phyloP scores from a whole-genome alignment of 2,888 invertebrate genomes.

The Urechis unicinctus region DNA sequence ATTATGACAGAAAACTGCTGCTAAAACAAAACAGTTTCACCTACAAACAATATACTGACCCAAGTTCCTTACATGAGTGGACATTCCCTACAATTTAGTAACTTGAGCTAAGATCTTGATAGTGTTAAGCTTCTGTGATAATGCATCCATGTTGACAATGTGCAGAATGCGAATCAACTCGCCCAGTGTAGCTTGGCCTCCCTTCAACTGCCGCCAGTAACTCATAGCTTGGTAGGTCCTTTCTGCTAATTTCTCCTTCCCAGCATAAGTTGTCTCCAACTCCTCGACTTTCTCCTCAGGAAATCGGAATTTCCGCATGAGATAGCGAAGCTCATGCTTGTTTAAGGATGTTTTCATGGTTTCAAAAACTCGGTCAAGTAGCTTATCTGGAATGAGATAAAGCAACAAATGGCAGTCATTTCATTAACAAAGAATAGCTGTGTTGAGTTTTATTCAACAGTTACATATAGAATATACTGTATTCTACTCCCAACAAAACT shows the following conservation, averaged over 20 bases:
- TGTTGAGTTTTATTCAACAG: too few species aligned
- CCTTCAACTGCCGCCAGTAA: conserved; percentile 35
- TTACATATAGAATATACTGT: too few species aligned
- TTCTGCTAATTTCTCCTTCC: conserved; percentile 37
- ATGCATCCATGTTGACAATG: conserved; percentile 33
- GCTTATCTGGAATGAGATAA: conserved; percentile 28
- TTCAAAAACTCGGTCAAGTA: conserved; percentile 36
- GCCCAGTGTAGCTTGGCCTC: conserved; percentile 33
- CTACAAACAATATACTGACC: too few species aligned
- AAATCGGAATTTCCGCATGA: conserved; percentile 40
- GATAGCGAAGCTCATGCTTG: conserved; percentile 40
- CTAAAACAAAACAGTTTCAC: too few species aligned
- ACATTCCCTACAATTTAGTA: neutral
- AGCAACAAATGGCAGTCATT: too few species aligned
- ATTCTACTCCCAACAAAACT: too few species aligned
- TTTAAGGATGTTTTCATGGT: conserved; percentile 31
- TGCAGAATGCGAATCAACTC: conserved; percentile 41
- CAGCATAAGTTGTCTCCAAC: conserved; percentile 36
- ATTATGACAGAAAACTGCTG: too few species aligned
- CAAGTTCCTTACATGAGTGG: too few species aligned
- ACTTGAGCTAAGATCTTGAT: conserved; percentile 14
- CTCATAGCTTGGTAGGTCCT: conserved; percentile 31
- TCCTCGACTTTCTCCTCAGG: conserved; percentile 38
- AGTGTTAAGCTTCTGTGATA: conserved; percentile 13
- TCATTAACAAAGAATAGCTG: too few species aligned